These are phyloP conservation scores for Carduelis carduelis DNA, from an alignment of 2,797 vertebrate genomes.

Conservation along the genomic window DNA sequence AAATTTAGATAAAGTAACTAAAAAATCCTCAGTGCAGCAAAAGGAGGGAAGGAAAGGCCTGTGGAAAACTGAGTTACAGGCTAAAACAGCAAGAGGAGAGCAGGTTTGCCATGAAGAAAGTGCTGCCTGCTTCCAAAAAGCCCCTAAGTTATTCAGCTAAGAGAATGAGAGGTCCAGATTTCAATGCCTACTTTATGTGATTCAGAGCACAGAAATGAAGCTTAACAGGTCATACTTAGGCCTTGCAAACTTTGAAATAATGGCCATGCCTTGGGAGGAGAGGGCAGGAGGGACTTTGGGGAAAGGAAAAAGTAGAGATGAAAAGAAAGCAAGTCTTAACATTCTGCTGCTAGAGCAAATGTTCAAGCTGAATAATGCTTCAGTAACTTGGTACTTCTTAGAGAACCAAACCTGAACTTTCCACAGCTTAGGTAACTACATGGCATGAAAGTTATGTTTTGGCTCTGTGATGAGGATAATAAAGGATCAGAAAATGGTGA, in stretches of 20 bases:
- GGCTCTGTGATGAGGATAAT: not conserved
- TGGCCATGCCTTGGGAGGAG: not conserved
- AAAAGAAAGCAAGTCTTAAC: not conserved
- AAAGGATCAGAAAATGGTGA: not conserved
- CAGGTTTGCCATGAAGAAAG: not conserved
- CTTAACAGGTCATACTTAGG: not conserved
- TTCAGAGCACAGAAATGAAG: not conserved
- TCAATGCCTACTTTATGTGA: not conserved
- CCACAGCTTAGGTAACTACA: not conserved
- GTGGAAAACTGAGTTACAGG: not conserved
- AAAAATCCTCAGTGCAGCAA: not conserved
- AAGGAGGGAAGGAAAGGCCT: not conserved
- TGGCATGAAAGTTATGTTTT: not conserved
- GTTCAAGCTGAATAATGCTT: not conserved
- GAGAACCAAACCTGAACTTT: not conserved
- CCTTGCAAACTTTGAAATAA: not conserved
- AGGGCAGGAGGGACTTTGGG: not conserved
- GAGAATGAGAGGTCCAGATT: not conserved
- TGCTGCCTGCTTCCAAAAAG: not conserved
- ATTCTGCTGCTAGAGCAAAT: not conserved
- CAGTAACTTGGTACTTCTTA: not conserved
- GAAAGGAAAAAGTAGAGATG: not conserved
- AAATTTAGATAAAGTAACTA: not conserved
- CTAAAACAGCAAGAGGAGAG: conserved; percentile 1
- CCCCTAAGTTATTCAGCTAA: not conserved